Percentiles rank a stretch among this genome's conserved stretches.
Conservation (phyloP, 2,113 vertebrate genomes). For the Oncorhynchus masou region DNA sequence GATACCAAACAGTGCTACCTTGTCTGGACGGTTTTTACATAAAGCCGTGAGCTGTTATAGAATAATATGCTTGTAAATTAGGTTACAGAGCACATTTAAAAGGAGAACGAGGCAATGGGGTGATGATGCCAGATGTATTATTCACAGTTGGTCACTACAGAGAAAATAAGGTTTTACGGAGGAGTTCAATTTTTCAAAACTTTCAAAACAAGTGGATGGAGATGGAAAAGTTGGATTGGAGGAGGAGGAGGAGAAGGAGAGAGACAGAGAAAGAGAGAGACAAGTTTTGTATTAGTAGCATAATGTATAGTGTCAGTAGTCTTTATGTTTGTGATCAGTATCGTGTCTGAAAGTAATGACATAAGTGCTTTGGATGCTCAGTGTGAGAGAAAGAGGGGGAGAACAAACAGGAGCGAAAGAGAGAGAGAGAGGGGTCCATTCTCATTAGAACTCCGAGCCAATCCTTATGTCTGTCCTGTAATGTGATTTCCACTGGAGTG, state of each 20-base stretch:
- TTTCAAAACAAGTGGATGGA: not conserved
- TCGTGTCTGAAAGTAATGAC: not conserved
- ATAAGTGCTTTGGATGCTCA: not conserved
- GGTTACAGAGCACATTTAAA: not conserved
- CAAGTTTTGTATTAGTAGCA: too few species aligned
- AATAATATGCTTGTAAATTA: not conserved
- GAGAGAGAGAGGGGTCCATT: not conserved
- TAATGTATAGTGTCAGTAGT: too few species aligned
- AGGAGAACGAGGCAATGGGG: not conserved
- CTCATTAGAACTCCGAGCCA: not conserved
- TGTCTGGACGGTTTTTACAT: not conserved
- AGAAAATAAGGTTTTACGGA: not conserved
- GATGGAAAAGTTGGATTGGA: too few species aligned
- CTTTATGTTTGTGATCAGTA: too few species aligned
- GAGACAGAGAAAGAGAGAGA: not conserved
- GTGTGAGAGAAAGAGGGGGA: not conserved
- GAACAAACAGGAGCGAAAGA: not conserved
- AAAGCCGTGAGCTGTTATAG: not conserved
- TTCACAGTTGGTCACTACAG: not conserved
- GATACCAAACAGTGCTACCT: not conserved
- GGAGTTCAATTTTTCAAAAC: too few species aligned
- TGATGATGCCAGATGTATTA: not conserved
- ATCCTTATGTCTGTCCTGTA: not conserved
- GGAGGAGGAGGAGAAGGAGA: not conserved
- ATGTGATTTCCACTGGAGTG: constrained; percentile 1